Evolutionary conservation across 2,797 vertebrate species (phyloP).

Genomic region (Hypotaenidia okinawae): DNA sequence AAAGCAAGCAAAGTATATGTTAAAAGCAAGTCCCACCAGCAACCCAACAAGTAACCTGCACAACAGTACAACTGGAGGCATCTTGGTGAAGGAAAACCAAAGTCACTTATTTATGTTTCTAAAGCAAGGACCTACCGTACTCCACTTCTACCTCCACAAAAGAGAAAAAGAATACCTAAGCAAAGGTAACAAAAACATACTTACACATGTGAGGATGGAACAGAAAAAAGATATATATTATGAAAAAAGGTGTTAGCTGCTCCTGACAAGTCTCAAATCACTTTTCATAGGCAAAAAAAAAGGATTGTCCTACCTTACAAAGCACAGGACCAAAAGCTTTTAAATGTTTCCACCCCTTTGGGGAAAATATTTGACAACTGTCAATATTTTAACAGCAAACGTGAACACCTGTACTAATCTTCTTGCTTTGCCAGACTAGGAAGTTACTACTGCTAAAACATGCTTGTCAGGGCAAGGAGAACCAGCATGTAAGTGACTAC

Average conservation of each 20-base stretch:
- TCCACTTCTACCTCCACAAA: background rate
- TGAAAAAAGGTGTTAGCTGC: background rate
- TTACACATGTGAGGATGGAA: background rate
- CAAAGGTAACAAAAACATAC: background rate
- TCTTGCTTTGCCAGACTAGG: background rate
- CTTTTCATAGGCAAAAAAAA: background rate
- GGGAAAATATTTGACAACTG: background rate
- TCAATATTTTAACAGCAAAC: background rate
- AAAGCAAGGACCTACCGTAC: background rate
- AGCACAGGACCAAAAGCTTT: background rate
- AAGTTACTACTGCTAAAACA: background rate
- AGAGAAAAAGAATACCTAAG: background rate
- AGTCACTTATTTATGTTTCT: background rate
- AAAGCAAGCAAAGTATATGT: background rate
- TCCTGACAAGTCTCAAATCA: background rate
- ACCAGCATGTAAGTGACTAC: background rate
- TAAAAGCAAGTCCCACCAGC: background rate
- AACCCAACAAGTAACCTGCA: background rate
- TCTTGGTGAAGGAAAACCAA: constrained; percentile 38
- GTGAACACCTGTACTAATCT: background rate
- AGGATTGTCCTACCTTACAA: background rate
- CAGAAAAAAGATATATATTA: background rate
- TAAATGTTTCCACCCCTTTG: background rate
- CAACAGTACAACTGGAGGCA: constrained; percentile 10
- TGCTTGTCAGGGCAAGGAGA: background rate